Conservation (phyloP, 2,888 invertebrate genomes). For the Heliconius erato region DNA sequence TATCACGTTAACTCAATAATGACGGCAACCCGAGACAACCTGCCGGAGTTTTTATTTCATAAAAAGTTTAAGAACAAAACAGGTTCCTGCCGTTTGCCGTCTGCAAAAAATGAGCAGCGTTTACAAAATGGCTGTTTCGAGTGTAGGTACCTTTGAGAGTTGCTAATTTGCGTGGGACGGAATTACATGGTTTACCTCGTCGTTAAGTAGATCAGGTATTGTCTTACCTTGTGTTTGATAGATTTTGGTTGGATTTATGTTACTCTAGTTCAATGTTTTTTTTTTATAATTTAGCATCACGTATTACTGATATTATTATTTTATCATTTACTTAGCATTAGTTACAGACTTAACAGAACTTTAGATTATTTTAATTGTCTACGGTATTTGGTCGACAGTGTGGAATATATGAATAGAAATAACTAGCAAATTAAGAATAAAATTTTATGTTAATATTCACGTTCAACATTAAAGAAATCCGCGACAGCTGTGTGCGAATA, state of each 20-base stretch:
- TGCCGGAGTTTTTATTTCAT: constrained; percentile 46
- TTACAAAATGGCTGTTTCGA: constrained; percentile 56
- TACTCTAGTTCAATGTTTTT: not conserved
- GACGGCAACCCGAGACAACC: constrained; percentile 47
- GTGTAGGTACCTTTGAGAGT: constrained; percentile 48
- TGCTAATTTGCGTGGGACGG: constrained; percentile 52
- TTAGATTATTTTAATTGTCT: not conserved
- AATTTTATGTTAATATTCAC: constrained; percentile 43
- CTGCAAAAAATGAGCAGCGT: constrained; percentile 50
- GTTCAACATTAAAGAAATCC: constrained; percentile 65
- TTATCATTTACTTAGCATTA: not conserved
- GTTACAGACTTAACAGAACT: not conserved
- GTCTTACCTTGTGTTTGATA: constrained; percentile 9
- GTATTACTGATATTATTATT: no score
- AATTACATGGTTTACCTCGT: constrained; percentile 49
- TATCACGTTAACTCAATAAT: constrained; percentile 48
- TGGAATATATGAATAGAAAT: not conserved
- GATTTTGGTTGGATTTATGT: not conserved
- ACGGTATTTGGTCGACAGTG: not conserved
- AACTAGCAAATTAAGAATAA: constrained; percentile 21
- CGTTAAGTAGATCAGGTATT: constrained; percentile 48
- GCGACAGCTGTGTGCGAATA: constrained; percentile 47
- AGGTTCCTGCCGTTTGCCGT: constrained; percentile 49
- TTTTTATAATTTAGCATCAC: no score
- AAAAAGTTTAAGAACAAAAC: constrained; percentile 53